Percentiles rank a stretch among this genome's conserved stretches.
Conservation (phyloP, 2,113 vertebrate genomes). For the Actinemys pallida region DNA sequence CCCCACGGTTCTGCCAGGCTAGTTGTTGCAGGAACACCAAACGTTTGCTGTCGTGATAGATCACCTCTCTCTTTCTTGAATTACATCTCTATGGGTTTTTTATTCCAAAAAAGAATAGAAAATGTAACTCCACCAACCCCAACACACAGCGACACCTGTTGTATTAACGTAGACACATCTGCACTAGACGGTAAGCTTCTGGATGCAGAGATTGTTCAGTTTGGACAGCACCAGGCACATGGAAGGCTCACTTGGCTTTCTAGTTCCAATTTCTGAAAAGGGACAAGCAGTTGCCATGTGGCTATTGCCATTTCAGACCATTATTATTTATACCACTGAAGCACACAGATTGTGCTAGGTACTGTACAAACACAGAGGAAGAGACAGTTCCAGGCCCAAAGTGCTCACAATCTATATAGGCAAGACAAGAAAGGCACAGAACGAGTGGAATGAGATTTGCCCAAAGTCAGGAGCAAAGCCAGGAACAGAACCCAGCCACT, state of each 20-base stretch:
- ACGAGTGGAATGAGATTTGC: not conserved
- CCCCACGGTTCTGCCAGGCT: rapidly evolving
- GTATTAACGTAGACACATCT: not conserved
- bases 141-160: not conserved
- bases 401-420: not conserved
- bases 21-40: not conserved
- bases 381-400: not conserved
- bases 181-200: not conserved
- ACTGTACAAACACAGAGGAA: not conserved
- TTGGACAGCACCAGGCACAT: not conserved
- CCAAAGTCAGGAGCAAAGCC: not conserved
- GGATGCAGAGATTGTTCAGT: not conserved
- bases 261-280: not conserved
- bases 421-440: not conserved
- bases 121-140: not conserved
- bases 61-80: not conserved
- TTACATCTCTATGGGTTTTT: not conserved
- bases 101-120: not conserved
- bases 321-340: not conserved
- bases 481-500: not conserved
- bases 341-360: not conserved
- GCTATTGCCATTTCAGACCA: not conserved
- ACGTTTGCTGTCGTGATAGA: not conserved
- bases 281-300: not conserved
- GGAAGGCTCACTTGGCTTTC: not conserved